These are phyloP conservation scores for Henricia sp. DNA, from an alignment of 53 echinoderm and acorn worm species.

Conservation along the genomic window DNA sequence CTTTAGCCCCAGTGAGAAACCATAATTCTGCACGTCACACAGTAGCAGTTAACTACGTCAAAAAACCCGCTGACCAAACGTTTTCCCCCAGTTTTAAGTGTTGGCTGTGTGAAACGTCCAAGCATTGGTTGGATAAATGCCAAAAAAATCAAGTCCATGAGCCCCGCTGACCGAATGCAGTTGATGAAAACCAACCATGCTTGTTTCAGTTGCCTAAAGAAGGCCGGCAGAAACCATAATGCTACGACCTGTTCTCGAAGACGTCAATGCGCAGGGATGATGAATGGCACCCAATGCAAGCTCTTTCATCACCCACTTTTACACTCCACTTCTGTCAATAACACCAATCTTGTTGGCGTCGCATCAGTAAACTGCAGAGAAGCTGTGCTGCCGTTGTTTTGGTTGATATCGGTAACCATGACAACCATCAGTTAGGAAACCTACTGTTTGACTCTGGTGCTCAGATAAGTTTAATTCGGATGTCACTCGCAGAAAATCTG, in stretches of 20 bases:
- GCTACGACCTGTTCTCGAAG: slow-evolving; percentile 49
- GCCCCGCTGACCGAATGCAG: neutral
- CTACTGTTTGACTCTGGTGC: slow-evolving; percentile 57
- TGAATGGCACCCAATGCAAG: slow-evolving; percentile 50
- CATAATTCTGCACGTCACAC: neutral
- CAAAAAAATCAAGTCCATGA: neutral
- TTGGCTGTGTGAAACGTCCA: slow-evolving; percentile 58
- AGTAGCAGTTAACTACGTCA: too few species aligned
- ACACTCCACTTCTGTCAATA: neutral
- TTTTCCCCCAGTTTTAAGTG: slow-evolving; percentile 27
- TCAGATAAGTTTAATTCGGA: slow-evolving; percentile 56
- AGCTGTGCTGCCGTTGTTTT: slow-evolving; percentile 61
- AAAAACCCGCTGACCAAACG: neutral
- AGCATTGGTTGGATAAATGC: slow-evolving; percentile 63
- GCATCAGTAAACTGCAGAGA: neutral
- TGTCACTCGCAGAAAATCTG: slow-evolving; percentile 32
- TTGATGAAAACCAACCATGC: neutral
- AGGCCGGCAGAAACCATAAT: slow-evolving; percentile 60
- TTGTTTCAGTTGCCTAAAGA: slow-evolving; percentile 80
- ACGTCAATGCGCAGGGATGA: slow-evolving; percentile 31
- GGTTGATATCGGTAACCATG: slow-evolving; percentile 15
- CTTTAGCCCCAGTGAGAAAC: slow-evolving; percentile 65
- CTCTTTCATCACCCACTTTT: slow-evolving; percentile 9
- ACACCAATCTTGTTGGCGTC: neutral
- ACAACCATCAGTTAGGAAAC: slow-evolving; percentile 16